Evolutionary conservation across 2,888 invertebrate genomes (phyloP).

Genomic region (Keiferia lycopersicella): DNA sequence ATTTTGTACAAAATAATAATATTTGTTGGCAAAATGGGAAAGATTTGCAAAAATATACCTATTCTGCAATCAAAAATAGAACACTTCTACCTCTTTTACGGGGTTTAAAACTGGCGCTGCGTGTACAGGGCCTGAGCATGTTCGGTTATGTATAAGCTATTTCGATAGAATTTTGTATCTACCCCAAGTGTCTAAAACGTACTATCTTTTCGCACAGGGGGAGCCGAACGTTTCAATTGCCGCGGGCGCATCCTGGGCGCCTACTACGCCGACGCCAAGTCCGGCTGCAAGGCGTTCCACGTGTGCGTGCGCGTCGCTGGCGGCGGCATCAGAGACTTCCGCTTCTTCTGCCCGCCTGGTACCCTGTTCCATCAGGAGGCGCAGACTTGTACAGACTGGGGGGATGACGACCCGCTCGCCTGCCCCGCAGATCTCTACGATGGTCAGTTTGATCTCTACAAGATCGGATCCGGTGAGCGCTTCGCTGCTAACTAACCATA

Average conservation of each 20-base stretch:
- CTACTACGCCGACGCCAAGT: slow-evolving; percentile 93
- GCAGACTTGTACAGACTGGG: slow-evolving; percentile 95
- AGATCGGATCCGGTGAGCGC: slow-evolving; percentile 87
- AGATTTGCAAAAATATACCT: too few species aligned
- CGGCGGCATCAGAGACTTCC: slow-evolving; percentile 88
- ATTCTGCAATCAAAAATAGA: too few species aligned
- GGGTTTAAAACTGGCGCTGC: too few species aligned
- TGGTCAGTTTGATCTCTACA: slow-evolving; percentile 93
- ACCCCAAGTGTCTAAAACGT: background rate
- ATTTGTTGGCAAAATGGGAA: too few species aligned
- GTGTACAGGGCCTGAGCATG: too few species aligned
- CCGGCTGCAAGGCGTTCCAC: slow-evolving; percentile 94
- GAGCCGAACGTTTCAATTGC: slow-evolving; percentile 87
- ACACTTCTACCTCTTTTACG: too few species aligned
- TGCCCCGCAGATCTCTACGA: slow-evolving; percentile 91
- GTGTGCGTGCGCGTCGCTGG: slow-evolving; percentile 93
- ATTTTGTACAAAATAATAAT: too few species aligned
- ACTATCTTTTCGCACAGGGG: slow-evolving; percentile 47
- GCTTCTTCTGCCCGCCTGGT: slow-evolving; percentile 94
- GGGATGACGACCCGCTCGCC: slow-evolving; percentile 87
- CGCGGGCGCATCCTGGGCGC: slow-evolving; percentile 92
- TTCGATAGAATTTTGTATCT: too few species aligned
- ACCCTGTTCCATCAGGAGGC: slow-evolving; percentile 96
- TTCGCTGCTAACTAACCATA: slow-evolving; percentile 68
- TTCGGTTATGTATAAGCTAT: too few species aligned